Conservation (phyloP, 2,797 vertebrate species). For the Scolopax rusticola region DNA sequence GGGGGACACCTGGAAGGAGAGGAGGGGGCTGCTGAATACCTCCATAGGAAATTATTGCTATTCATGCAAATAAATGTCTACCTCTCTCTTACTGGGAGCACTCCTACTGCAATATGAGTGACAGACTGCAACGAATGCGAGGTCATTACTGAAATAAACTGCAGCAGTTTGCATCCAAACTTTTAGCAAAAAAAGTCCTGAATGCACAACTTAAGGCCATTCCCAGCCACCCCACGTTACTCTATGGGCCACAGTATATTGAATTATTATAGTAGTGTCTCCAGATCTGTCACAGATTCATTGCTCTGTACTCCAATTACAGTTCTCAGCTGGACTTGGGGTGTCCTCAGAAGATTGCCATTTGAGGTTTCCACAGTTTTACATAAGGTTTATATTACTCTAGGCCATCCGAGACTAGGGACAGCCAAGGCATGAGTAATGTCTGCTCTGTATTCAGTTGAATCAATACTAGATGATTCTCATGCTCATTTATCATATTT, state of each 20-base stretch:
- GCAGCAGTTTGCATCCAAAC: not conserved
- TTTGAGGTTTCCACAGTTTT: not conserved
- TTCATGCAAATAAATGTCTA: not conserved
- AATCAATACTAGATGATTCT: not conserved
- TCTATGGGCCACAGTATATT: not conserved
- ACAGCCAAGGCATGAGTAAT: not conserved
- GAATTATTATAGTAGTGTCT: not conserved
- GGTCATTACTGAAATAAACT: not conserved
- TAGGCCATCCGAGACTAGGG: not conserved
- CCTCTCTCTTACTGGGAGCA: not conserved
- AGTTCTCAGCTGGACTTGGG: not conserved
- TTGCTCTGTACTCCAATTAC: not conserved
- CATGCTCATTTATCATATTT: not conserved
- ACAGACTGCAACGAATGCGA: not conserved
- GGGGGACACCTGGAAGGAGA: not conserved
- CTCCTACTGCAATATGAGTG: not conserved
- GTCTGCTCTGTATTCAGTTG: not conserved
- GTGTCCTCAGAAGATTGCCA: not conserved
- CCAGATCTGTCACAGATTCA: not conserved
- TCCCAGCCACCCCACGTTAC: accelerated
- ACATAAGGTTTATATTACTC: not conserved
- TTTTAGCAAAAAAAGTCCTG: not conserved
- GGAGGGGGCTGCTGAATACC: not conserved
- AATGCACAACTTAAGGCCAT: not conserved
- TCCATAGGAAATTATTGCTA: not conserved